phyloP scores from a whole-genome alignment of 2,888 invertebrate genomes.

The Caenorhabditis zanzibari region DNA sequence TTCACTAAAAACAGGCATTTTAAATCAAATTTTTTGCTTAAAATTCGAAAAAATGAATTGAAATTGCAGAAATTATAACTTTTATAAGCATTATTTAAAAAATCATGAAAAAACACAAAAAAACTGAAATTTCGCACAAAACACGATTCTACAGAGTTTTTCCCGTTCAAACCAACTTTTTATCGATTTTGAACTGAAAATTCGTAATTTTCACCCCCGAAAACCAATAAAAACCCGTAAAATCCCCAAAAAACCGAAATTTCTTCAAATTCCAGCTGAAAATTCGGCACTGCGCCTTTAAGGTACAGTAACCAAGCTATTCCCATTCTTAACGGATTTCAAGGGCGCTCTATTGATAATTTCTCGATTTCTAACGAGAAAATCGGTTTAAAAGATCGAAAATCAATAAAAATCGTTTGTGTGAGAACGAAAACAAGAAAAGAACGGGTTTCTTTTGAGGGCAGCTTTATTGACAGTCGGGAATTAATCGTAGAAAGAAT shows the following conservation, averaged over 20 bases:
- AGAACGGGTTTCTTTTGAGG: neutral
- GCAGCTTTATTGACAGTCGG: too few relatives aligned
- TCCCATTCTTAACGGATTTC: too few relatives aligned
- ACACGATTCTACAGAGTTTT: too few relatives aligned
- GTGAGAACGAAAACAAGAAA: neutral
- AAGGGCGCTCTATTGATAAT: neutral
- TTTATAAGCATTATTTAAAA: too few relatives aligned
- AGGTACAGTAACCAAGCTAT: too few relatives aligned
- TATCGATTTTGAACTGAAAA: neutral
- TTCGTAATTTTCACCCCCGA: too few relatives aligned
- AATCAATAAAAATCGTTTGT: too few relatives aligned
- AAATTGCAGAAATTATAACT: neutral
- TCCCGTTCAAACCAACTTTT: neutral
- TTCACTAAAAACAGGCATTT: neutral
- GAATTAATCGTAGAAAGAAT: neutral
- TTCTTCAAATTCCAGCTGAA: too few relatives aligned
- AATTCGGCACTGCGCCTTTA: too few relatives aligned
- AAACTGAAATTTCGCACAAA: neutral
- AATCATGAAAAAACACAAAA: neutral
- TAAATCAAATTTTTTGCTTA: neutral
- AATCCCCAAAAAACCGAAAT: too few relatives aligned
- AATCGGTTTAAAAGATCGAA: too few relatives aligned
- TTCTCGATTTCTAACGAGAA: neutral
- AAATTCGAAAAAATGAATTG: neutral
- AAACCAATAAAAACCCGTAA: too few relatives aligned